These are phyloP conservation scores for Polypterus bichir DNA, from an alignment of 2,113 vertebrate species.

Conservation along the genomic window DNA sequence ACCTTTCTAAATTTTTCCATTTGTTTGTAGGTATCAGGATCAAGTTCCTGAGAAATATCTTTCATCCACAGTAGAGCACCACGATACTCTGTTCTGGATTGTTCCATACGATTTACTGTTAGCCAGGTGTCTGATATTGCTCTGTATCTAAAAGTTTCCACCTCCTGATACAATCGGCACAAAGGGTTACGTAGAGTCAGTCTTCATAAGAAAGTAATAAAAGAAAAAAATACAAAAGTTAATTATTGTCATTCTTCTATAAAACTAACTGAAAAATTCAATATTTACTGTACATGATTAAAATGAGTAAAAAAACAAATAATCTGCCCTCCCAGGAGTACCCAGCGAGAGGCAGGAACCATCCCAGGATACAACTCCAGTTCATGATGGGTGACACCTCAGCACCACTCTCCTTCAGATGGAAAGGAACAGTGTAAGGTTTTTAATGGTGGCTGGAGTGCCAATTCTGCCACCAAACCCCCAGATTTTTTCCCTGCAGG, in stretches of 20 bases:
- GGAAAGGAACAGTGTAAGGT: too few relatives aligned
- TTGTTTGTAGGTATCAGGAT: conserved; percentile 89
- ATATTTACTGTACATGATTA: too few relatives aligned
- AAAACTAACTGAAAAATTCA: too few relatives aligned
- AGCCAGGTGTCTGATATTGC: conserved; percentile 95
- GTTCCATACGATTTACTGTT: conserved; percentile 92
- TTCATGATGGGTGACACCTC: too few relatives aligned
- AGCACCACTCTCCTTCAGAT: too few relatives aligned
- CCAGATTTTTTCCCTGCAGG: too few relatives aligned
- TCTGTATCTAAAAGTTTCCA: conserved; percentile 87
- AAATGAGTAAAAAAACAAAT: too few relatives aligned
- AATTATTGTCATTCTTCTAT: not conserved
- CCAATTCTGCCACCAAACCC: too few relatives aligned
- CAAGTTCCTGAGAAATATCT: conserved; percentile 92
- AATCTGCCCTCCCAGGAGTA: too few relatives aligned
- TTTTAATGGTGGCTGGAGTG: too few relatives aligned
- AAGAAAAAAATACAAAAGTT: not conserved
- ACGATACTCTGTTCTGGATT: conserved; percentile 82
- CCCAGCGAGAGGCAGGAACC: too few relatives aligned
- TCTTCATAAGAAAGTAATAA: conserved; percentile 33
- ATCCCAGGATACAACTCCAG: too few relatives aligned
- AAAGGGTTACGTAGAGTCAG: conserved; percentile 72
- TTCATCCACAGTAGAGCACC: conserved; percentile 96
- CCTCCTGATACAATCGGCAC: conserved; percentile 85
- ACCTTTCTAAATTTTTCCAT: conserved; percentile 98